phyloP scores from a whole-genome alignment of 2,113 vertebrate genomes.

The Chrysochloris asiatica region DNA sequence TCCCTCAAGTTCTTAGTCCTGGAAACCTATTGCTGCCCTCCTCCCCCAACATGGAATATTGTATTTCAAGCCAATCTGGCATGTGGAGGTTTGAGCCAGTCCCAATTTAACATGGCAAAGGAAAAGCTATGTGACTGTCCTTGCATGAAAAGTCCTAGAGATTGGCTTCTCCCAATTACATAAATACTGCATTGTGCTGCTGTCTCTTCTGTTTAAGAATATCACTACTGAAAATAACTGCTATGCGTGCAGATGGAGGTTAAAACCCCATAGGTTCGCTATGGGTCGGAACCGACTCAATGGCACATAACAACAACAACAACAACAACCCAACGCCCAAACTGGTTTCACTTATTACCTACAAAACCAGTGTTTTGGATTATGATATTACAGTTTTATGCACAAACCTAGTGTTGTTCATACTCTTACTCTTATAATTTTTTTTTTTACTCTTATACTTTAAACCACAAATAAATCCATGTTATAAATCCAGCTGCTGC shows the following conservation, averaged over 20 bases:
- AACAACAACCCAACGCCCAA: neutral
- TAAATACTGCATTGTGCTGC: neutral
- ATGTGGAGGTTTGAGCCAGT: neutral
- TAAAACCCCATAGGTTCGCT: no score
- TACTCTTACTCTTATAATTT: neutral
- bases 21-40: neutral
- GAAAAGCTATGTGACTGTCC: neutral
- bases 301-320: no score
- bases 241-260: neutral
- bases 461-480: neutral
- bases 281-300: no score
- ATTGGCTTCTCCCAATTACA: neutral
- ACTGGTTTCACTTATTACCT: constrained; percentile 8
- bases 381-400: neutral
- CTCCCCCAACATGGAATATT: no score
- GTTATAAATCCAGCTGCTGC: neutral
- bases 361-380: neutral
- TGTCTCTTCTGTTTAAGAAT: constrained; percentile 41
- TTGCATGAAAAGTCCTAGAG: neutral
- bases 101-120: neutral
- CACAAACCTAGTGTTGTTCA: neutral
- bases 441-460: no score
- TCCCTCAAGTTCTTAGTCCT: neutral
- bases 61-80: neutral
- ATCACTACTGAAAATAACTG: neutral